These are phyloP conservation scores for Onychomys leucogaster DNA, from an alignment of 2,797 vertebrate genomes.

Conservation along the genomic window DNA sequence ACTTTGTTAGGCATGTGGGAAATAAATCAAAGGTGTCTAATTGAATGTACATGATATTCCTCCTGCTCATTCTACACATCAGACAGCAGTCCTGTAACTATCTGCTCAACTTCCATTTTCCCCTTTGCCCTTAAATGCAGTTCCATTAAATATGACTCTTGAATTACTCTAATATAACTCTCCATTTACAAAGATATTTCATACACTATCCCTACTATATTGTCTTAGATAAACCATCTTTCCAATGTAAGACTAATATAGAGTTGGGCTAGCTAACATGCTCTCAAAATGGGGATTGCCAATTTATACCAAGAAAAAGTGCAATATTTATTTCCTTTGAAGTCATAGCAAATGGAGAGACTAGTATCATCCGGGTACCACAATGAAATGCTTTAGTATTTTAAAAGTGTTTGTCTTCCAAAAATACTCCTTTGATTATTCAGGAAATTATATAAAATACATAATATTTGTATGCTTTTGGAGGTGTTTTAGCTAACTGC, in stretches of 20 bases:
- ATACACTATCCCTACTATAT: background rate
- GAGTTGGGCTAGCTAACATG: background rate
- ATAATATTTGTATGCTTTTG: background rate
- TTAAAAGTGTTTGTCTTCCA: background rate
- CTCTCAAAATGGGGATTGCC: background rate
- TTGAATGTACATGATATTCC: background rate
- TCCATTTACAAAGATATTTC: background rate
- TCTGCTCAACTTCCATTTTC: background rate
- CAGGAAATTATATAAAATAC: background rate
- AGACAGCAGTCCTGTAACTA: background rate
- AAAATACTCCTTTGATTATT: background rate
- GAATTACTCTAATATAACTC: background rate
- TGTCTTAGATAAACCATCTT: slow-evolving; percentile 7
- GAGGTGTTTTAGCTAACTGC: background rate
- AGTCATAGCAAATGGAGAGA: background rate
- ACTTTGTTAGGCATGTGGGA: background rate
- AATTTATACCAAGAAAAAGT: slow-evolving; percentile 41
- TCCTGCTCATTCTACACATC: background rate
- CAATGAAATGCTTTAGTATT: background rate
- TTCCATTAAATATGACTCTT: background rate
- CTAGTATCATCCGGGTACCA: background rate
- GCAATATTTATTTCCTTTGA: background rate
- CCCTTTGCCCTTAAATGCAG: background rate
- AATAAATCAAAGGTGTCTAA: background rate
- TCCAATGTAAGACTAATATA: background rate